Percentiles rank a stretch among this genome's conserved stretches.
Evolutionary conservation across 2,888 invertebrate species (phyloP).

Genomic region (Melipona bicolor): DNA sequence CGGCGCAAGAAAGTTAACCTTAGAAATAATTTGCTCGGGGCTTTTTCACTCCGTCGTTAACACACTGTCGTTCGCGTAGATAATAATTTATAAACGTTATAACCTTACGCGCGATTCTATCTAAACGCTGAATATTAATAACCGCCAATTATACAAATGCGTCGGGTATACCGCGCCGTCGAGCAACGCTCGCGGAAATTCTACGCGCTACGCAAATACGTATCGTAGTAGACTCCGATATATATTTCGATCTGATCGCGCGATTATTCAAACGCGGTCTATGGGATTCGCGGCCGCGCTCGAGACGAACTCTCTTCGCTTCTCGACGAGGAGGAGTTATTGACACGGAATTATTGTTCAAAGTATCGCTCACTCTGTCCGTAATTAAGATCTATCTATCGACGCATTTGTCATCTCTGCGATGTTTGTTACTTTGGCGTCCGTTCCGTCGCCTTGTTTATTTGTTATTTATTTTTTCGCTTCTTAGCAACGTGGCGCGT

Average conservation of each 20-base stretch:
- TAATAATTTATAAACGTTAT: background rate
- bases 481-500: slow-evolving; percentile 10
- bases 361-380: background rate
- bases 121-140: background rate
- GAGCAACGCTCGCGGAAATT: background rate
- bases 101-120: background rate
- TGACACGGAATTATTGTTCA: slow-evolving; percentile 31
- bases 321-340: background rate
- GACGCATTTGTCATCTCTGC: slow-evolving; percentile 28
- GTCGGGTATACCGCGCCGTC: background rate
- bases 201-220: too few species aligned
- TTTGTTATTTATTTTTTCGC: background rate
- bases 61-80: background rate
- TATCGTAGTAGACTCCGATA: too few species aligned
- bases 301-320: too few species aligned
- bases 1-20: too few species aligned
- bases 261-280: slow-evolving; percentile 34
- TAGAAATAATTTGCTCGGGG: background rate
- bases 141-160: background rate
- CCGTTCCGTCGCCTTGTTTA: background rate
- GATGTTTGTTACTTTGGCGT: background rate
- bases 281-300: background rate
- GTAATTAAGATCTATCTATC: slow-evolving; percentile 28
- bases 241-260: background rate
- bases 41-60: background rate